These are phyloP conservation scores for Cephus nigrinus DNA, from an alignment of 2,888 invertebrate species.

Conservation along the genomic window DNA sequence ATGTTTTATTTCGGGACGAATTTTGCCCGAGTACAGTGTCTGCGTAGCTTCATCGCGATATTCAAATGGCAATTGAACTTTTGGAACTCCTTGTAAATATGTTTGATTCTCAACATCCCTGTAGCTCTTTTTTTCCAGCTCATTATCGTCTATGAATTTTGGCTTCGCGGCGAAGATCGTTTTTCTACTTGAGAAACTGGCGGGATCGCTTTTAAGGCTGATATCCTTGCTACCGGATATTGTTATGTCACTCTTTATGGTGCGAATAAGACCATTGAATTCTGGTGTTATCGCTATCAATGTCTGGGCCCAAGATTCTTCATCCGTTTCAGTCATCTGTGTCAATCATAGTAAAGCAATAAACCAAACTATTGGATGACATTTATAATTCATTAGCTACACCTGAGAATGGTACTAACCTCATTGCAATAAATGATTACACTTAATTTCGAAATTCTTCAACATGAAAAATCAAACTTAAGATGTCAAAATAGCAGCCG, in stretches of 20 bases:
- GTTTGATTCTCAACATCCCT: conserved; percentile 40
- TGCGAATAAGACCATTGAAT: conserved; percentile 40
- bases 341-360: neutral
- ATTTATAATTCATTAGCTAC: neutral
- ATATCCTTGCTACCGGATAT: conserved; percentile 33
- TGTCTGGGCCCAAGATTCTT: conserved; percentile 44
- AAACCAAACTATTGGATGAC: neutral
- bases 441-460: neutral
- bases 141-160: conserved; percentile 32
- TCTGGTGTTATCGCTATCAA: conserved; percentile 45
- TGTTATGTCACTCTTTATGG: conserved; percentile 28
- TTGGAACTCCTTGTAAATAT: conserved; percentile 40
- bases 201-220: conserved; percentile 28
- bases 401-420: neutral
- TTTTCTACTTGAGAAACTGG: conserved; percentile 32
- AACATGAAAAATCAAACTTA: neutral
- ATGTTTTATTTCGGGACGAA: conserved; percentile 25
- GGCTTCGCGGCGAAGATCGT: conserved; percentile 22
- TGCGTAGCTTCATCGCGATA: conserved; percentile 42
- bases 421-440: neutral
- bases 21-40: conserved; percentile 44
- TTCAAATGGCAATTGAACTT: conserved; percentile 34
- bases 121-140: conserved; percentile 21
- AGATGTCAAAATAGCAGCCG: neutral
- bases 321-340: conserved; percentile 10